phyloP scores from a whole-genome alignment of 2,113 vertebrate genomes.

The Ancistrus triradiatus region DNA sequence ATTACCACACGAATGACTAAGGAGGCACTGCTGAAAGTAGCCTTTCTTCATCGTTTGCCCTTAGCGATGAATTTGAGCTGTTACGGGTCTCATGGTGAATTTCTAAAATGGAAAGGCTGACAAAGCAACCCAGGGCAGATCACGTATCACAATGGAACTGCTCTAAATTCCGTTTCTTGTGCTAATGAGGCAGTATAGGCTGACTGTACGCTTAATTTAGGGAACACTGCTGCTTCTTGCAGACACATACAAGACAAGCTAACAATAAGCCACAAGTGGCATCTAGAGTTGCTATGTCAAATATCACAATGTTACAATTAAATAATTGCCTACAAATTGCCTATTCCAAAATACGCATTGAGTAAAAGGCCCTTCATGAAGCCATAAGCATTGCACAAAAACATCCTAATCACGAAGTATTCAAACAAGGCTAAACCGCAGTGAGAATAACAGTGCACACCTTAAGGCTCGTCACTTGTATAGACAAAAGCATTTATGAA shows the following conservation, averaged over 20 bases:
- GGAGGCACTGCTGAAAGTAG: slow-evolving; percentile 1
- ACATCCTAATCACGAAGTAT: slow-evolving; percentile 9
- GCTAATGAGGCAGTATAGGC: slow-evolving; percentile 39
- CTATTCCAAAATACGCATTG: too few relatives aligned
- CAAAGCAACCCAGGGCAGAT: slow-evolving; percentile 4
- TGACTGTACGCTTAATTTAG: slow-evolving; percentile 8
- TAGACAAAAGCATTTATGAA: slow-evolving; percentile 37
- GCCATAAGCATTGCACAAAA: slow-evolving; percentile 25
- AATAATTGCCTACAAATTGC: background rate
- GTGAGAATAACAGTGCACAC: slow-evolving; percentile 27
- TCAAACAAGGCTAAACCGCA: slow-evolving; percentile 8
- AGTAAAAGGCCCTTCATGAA: background rate
- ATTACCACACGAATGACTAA: background rate
- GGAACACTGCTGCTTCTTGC: background rate
- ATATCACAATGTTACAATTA: slow-evolving; percentile 6
- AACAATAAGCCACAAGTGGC: background rate
- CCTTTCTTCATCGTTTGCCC: slow-evolving; percentile 19
- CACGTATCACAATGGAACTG: slow-evolving; percentile 6
- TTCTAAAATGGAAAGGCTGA: slow-evolving; percentile 24
- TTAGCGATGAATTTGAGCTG: slow-evolving; percentile 15
- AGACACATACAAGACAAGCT: background rate
- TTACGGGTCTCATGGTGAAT: slow-evolving; percentile 8
- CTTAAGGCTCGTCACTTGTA: slow-evolving; percentile 34
- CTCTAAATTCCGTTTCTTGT: slow-evolving; percentile 30
- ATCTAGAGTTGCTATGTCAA: background rate